A percentile compares a stretch with the other conserved stretches of the same genome.
Evolutionary conservation across 2,113 vertebrate genomes (phyloP).

Genomic region (Butastur rufipennis): DNA sequence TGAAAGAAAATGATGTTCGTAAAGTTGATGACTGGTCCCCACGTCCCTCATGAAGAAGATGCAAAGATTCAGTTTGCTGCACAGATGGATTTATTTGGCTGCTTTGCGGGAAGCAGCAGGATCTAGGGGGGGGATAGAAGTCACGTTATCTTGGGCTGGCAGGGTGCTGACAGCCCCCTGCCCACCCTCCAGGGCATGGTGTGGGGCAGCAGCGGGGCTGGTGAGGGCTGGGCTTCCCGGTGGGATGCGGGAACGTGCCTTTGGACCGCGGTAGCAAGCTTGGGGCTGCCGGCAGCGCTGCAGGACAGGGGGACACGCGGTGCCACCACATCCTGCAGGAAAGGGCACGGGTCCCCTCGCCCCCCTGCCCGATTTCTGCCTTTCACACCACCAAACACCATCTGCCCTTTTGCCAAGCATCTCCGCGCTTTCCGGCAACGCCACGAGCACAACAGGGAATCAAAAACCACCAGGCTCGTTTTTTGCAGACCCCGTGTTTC

Average conservation of each 20-base stretch:
- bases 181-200: neutral
- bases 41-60: neutral
- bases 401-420: neutral
- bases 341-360: neutral
- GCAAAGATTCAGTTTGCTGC: neutral
- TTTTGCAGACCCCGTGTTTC: accelerated
- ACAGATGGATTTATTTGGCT: neutral
- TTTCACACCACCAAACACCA: neutral
- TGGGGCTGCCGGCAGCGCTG: neutral
- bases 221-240: neutral
- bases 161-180: neutral
- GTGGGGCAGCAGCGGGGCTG: neutral
- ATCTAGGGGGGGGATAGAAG: neutral
- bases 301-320: accelerated
- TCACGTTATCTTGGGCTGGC: neutral
- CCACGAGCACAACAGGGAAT: accelerated
- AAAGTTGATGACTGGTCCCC: neutral
- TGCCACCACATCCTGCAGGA: neutral
- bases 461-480: neutral
- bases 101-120: neutral
- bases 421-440: accelerated
- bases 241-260: accelerated
- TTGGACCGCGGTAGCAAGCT: accelerated
- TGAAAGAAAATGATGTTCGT: neutral
- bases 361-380: neutral